These are phyloP conservation scores for Pitangus sulphuratus DNA, from an alignment of 2,797 vertebrate genomes.

Conservation along the genomic window DNA sequence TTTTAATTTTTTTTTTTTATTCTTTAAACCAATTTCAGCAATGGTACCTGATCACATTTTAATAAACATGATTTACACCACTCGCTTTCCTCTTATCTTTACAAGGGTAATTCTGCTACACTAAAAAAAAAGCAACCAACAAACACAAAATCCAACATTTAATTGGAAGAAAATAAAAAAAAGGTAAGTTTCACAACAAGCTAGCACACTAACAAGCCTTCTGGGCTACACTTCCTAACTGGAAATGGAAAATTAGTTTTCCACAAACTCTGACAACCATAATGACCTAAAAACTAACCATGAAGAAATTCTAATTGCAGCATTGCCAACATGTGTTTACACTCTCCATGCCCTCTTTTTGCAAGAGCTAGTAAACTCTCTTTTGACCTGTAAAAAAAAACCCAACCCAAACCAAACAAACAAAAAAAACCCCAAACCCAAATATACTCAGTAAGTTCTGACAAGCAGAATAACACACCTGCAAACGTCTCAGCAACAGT, in stretches of 20 bases:
- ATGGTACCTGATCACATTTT: background rate
- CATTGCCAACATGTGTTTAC: background rate
- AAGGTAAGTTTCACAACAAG: background rate
- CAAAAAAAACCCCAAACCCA: background rate
- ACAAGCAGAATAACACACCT: background rate
- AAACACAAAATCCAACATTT: background rate
- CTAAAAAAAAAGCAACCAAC: background rate
- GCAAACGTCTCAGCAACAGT: accelerated
- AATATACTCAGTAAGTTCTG: background rate
- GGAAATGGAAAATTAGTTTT: background rate
- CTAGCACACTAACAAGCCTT: background rate
- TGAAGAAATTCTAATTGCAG: background rate
- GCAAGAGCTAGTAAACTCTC: background rate
- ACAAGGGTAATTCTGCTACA: background rate
- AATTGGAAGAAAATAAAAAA: background rate
- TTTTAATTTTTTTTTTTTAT: background rate
- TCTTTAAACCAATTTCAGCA: background rate
- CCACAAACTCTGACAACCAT: background rate
- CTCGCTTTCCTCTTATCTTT: background rate
- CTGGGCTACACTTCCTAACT: background rate
- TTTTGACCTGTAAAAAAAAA: too few relatives aligned
- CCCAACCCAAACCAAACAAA: too few relatives aligned
- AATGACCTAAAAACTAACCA: background rate
- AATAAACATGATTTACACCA: background rate
- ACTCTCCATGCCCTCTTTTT: background rate